Percentiles rank a stretch among this genome's conserved stretches.
phyloP scores from a whole-genome alignment of 2,113 vertebrate genomes.

The Sinocyclocheilus anophthalmus region DNA sequence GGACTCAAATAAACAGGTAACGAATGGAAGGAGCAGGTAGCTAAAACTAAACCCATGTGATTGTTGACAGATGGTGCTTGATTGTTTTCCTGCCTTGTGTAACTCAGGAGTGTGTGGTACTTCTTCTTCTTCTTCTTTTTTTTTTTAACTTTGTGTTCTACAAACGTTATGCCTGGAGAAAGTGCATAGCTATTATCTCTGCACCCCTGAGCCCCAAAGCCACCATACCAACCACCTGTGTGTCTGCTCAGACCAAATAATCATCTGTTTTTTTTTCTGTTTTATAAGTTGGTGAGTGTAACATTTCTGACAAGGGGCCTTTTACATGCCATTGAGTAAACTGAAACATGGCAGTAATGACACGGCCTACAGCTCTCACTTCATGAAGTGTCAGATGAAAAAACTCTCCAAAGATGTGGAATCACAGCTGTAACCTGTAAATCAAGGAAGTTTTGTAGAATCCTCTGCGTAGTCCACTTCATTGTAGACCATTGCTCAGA shows the following conservation, averaged over 20 bases:
- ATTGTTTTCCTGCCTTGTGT: not conserved
- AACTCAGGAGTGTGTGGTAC: not conserved
- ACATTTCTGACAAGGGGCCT: constrained; percentile 7
- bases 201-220: constrained; percentile 11
- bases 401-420: not conserved
- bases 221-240: constrained; percentile 18
- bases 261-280: not conserved
- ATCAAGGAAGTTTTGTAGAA: constrained; percentile 9
- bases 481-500: constrained; percentile 19
- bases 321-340: constrained; percentile 15
- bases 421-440: constrained; percentile 2
- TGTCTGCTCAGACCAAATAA: not conserved
- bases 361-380: not conserved
- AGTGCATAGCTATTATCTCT: not conserved
- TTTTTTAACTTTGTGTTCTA: too few relatives aligned
- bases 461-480: constrained; percentile 2
- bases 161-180: not conserved
- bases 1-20: constrained; percentile 28
- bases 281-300: not conserved
- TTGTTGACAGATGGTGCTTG: constrained; percentile 28
- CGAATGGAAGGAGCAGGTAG: constrained; percentile 15
- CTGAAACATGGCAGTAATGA: constrained; percentile 12
- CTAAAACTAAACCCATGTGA: constrained; percentile 28
- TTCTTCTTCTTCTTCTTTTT: not conserved
- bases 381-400: not conserved